phyloP scores from a whole-genome alignment of 92 coral and sea anemone genomes.

The Epizoanthus fatuus region DNA sequence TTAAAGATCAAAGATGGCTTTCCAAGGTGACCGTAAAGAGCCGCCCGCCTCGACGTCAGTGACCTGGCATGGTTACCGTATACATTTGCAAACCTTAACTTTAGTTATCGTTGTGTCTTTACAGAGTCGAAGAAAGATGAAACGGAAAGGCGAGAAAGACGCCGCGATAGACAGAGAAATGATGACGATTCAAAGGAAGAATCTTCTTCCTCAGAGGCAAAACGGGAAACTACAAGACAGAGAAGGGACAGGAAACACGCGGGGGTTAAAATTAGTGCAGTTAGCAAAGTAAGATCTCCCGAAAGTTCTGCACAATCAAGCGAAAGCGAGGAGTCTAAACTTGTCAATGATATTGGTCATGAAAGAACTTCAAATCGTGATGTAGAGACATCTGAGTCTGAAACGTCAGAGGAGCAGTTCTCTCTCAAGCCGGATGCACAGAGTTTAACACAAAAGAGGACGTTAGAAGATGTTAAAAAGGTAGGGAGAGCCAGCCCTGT shows the following conservation, averaged over 20 bases:
- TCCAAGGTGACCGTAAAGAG: too few relatives aligned
- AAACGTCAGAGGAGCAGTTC: constrained; percentile 34
- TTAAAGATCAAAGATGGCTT: too few relatives aligned
- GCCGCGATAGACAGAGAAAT: constrained; percentile 31
- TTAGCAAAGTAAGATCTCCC: constrained; percentile 47
- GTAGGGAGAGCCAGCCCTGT: not conserved
- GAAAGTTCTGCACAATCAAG: constrained; percentile 69
- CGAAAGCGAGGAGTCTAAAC: constrained; percentile 41
- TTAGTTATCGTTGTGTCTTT: not conserved
- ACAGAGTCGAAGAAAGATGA: constrained; percentile 36
- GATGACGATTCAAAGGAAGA: constrained; percentile 7
- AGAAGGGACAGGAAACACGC: constrained; percentile 6
- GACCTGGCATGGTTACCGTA: too few relatives aligned
- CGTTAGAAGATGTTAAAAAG: constrained; percentile 5
- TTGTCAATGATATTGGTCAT: constrained; percentile 2
- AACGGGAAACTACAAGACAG: constrained; percentile 23
- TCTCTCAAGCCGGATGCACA: constrained; percentile 11
- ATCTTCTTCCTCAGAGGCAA: constrained; percentile 28
- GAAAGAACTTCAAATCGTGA: constrained; percentile 39
- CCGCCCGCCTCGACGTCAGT: too few relatives aligned
- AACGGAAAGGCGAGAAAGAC: constrained; percentile 62
- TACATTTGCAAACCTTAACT: not conserved
- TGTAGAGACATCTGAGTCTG: constrained; percentile 34
- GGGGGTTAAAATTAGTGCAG: constrained; percentile 13
- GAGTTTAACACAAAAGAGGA: constrained; percentile 25